These are phyloP conservation scores for Zaprionus davidi DNA, from an alignment of 1,140 invertebrate species.

Conservation along the genomic window DNA sequence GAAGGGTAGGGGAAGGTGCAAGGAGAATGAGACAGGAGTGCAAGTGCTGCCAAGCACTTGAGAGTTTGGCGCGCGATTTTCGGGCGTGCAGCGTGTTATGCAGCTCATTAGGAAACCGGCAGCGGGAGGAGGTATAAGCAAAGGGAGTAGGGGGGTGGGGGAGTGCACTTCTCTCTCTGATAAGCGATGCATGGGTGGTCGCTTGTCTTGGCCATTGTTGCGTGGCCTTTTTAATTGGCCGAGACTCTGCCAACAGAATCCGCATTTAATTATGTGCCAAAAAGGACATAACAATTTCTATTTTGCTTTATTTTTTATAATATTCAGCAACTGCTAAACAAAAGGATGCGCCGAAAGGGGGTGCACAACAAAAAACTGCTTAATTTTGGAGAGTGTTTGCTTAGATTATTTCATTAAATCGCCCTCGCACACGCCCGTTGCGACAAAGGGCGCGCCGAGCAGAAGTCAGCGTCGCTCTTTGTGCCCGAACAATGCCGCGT, in stretches of 20 bases:
- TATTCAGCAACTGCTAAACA: slow-evolving; percentile 36
- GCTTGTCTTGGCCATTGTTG: slow-evolving; percentile 65
- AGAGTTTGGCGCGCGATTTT: slow-evolving; percentile 37
- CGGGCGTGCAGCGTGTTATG: slow-evolving; percentile 24
- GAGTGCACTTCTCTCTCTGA: slow-evolving; percentile 3
- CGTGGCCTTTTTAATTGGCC: slow-evolving; percentile 79
- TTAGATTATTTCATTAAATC: slow-evolving; percentile 82
- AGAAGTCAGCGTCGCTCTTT: slow-evolving; percentile 48
- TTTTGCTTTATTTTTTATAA: slow-evolving; percentile 18
- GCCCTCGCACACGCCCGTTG: slow-evolving; percentile 39
- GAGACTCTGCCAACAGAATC: slow-evolving; percentile 35
- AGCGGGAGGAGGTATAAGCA: not conserved
- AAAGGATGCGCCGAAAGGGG: not conserved
- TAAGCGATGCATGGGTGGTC: slow-evolving; percentile 68
- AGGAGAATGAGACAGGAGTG: not conserved
- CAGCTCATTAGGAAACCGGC: slow-evolving; percentile 46
- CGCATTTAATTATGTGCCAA: slow-evolving; percentile 74
- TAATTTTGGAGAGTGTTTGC: slow-evolving; percentile 78
- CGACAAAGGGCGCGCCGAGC: slow-evolving; percentile 58
- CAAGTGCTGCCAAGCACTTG: slow-evolving; percentile 19
- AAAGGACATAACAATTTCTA: slow-evolving; percentile 58
- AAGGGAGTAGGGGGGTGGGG: not conserved
- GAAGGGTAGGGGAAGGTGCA: not conserved
- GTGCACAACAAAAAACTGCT: slow-evolving; percentile 58
- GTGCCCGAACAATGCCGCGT: slow-evolving; percentile 67